These are phyloP conservation scores for Rhinichthys klamathensis DNA, from an alignment of 2,113 vertebrate species.

Conservation along the genomic window DNA sequence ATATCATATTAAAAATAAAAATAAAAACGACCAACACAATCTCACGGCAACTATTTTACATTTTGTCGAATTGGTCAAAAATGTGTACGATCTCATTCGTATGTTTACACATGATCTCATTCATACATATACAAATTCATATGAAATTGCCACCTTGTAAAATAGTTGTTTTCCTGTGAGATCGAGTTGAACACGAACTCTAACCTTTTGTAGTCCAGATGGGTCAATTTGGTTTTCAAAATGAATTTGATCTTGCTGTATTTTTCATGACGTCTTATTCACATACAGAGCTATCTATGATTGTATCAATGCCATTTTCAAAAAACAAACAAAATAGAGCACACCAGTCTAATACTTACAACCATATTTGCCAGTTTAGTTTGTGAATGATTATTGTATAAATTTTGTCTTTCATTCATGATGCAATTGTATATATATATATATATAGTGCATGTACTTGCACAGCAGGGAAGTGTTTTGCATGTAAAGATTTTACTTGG, in stretches of 20 bases:
- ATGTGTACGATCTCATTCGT: no score
- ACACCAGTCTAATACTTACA: conserved; percentile 40
- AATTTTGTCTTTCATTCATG: background rate
- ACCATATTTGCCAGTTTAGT: background rate
- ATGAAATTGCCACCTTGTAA: no score
- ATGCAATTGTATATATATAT: conserved; percentile 42
- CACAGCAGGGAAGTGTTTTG: conserved; percentile 65
- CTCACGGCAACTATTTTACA: no score
- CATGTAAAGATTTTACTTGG: conserved; percentile 86
- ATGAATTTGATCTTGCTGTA: background rate
- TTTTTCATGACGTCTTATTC: background rate
- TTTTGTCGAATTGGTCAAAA: no score
- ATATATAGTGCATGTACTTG: conserved; percentile 76
- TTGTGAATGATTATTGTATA: conserved; percentile 39
- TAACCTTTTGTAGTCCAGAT: background rate
- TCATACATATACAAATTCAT: no score
- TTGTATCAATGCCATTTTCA: background rate
- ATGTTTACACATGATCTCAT: no score
- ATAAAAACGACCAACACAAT: background rate
- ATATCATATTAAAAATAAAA: background rate
- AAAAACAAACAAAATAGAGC: background rate
- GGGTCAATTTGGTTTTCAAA: conserved; percentile 35
- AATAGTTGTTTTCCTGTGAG: no score
- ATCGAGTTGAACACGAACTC: no score
- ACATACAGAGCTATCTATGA: background rate